Base-by-base conservation (phyloP, 2,113 vertebrate genomes). In the Pandion haliaetus region DNA sequence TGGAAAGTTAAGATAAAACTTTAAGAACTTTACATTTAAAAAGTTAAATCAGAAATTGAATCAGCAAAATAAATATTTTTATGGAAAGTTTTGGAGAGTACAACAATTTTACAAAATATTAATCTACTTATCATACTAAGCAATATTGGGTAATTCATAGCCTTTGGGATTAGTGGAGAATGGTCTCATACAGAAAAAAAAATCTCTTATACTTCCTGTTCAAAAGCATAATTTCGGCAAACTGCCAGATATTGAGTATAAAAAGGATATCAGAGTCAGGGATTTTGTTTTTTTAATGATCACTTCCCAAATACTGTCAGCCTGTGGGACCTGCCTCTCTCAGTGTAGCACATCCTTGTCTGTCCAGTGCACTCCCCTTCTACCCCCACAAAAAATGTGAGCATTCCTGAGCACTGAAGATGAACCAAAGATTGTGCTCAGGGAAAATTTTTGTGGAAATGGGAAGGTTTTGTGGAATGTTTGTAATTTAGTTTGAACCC, bases 351-450 rank as follows among this genome's bases (percentile, higher is more conserved):
- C 5, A 74, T 12, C 14, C 24, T 40, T 55, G 13, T 32, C 18
- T 2, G 1, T 10, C 12, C 13, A 32, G 14, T 8, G 7, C 9
- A 18, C 16, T 69, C 3, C 4, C 9, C 2, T 61, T 74, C 31
- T n/a, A 16, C 2, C 2, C 7, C 6, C 6, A 38, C 19, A 58
- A 62, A 86, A 82, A 24, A 1, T 1, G 3, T 17, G 31, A 34
- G 2, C 14, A 54, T 31, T 82, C 23, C n/a, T 45, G 7, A 67
- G 9, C 19, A 63, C 42, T 49, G 13, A 54, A 49, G 6, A 52
- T 4, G 5, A 74, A 54, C 2, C 6, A 44, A 70, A 71, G 13
- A 34, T 31, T 31, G 26, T 10, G 1, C 6, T 38, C 9, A n/a
- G 20, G 11, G 24, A 61, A 70, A 42, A 7, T 14, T 5, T 11